Percentiles rank a stretch among this genome's conserved stretches.
phyloP scores from a whole-genome alignment of 1,140 invertebrate genomes.

The Probaryconus sp. region DNA sequence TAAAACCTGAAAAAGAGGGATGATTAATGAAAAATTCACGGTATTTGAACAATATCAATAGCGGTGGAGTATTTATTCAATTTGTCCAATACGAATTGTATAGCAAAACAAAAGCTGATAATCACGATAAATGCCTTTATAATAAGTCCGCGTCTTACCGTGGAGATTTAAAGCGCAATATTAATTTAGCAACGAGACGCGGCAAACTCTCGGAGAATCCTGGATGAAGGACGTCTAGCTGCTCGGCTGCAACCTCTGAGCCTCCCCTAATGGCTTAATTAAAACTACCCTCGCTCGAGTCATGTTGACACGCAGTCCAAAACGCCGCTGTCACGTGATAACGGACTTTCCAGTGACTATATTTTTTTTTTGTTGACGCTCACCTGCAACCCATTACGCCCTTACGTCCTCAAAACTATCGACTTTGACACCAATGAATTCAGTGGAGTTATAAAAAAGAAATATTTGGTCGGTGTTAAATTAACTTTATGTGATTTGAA shows the following conservation, averaged over 20 bases:
- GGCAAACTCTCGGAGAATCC: slow-evolving; percentile 48
- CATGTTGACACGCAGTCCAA: slow-evolving; percentile 50
- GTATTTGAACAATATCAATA: not conserved
- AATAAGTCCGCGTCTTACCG: slow-evolving; percentile 44
- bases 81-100: not conserved
- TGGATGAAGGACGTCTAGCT: slow-evolving; percentile 66
- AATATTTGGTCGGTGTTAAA: no score
- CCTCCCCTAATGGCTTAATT: slow-evolving; percentile 78
- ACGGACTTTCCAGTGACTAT: slow-evolving; percentile 21
- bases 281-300: slow-evolving; percentile 74
- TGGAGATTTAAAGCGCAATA: slow-evolving; percentile 70
- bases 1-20: slow-evolving; percentile 2
- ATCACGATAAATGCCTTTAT: slow-evolving; percentile 42
- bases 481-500: no score
- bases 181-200: slow-evolving; percentile 74
- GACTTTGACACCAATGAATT: no score
- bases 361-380: slow-evolving; percentile 39
- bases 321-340: slow-evolving; percentile 42
- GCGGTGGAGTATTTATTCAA: slow-evolving; percentile 1
- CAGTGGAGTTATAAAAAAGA: no score
- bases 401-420: no score
- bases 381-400: no score
- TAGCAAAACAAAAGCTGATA: slow-evolving; percentile 43
- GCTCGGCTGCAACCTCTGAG: slow-evolving; percentile 71
- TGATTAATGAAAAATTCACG: no score